These are phyloP conservation scores for Nomada ruficornis DNA, from an alignment of 2,888 invertebrate genomes.

Conservation along the genomic window DNA sequence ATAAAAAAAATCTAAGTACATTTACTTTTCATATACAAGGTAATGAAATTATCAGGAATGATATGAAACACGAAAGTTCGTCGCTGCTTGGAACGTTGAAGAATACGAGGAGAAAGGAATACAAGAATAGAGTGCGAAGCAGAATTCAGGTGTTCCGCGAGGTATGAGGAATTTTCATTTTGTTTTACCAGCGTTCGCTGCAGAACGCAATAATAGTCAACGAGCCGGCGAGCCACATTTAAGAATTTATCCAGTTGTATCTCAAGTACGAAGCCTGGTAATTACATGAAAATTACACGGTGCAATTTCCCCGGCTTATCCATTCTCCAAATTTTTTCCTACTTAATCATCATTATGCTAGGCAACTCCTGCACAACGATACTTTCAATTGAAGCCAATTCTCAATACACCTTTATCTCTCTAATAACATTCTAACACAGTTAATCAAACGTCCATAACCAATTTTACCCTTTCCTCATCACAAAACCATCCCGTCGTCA, in stretches of 20 bases:
- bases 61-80: too few species aligned
- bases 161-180: slow-evolving; percentile 49
- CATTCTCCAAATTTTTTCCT: slow-evolving; percentile 23
- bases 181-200: slow-evolving; percentile 25
- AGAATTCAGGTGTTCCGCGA: slow-evolving; percentile 13
- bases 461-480: too few species aligned
- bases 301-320: neutral
- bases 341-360: slow-evolving; percentile 18
- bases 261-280: slow-evolving; percentile 10
- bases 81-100: neutral
- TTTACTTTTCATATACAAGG: too few species aligned
- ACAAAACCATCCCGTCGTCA: too few species aligned
- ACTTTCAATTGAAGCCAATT: too few species aligned
- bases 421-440: too few species aligned
- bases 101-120: neutral
- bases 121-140: too few species aligned
- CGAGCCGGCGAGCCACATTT: slow-evolving; percentile 3
- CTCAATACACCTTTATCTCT: too few species aligned
- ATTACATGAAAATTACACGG: slow-evolving; percentile 48
- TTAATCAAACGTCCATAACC: too few species aligned
- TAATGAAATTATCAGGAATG: too few species aligned
- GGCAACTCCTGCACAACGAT: neutral
- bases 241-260: slow-evolving; percentile 32
- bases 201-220: slow-evolving; percentile 42
- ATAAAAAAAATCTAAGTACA: too few species aligned